These are phyloP conservation scores for Corythaixoides concolor DNA, from an alignment of 2,113 vertebrate genomes.

Conservation along the genomic window DNA sequence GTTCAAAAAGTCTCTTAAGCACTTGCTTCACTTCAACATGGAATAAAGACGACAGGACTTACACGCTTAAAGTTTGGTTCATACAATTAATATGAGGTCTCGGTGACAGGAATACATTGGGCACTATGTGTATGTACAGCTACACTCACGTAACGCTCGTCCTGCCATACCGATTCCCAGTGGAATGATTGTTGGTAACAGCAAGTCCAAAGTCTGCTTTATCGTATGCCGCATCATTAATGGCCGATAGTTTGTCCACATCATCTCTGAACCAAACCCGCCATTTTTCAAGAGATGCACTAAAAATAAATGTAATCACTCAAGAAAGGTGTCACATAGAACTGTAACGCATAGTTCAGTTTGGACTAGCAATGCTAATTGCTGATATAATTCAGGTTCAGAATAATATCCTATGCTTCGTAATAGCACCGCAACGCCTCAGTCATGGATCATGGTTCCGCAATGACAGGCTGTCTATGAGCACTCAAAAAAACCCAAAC, in stretches of 20 bases:
- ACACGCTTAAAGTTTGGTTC: not conserved
- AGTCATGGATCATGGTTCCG: not conserved
- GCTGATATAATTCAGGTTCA: not conserved
- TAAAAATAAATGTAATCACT: not conserved
- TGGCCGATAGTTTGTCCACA: not conserved
- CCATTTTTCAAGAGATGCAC: not conserved
- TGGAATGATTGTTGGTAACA: not conserved
- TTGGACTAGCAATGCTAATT: not conserved
- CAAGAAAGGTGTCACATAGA: not conserved
- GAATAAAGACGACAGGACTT: not conserved
- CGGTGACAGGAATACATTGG: not conserved
- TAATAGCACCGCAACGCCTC: not conserved
- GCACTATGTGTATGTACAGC: accelerated
- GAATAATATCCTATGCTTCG: not conserved
- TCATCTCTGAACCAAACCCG: not conserved
- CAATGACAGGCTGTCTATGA: not conserved
- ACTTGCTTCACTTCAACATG: not conserved
- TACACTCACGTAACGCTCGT: not conserved
- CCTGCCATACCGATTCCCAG: not conserved
- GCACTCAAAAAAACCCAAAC: not conserved
- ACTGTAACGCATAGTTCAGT: not conserved
- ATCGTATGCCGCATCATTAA: not conserved
- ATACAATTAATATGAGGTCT: not conserved
- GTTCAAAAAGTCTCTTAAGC: not conserved
- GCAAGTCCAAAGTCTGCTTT: not conserved